Base-by-base conservation (phyloP, 2,888 invertebrate genomes). In the Noctua fimbriata region DNA sequence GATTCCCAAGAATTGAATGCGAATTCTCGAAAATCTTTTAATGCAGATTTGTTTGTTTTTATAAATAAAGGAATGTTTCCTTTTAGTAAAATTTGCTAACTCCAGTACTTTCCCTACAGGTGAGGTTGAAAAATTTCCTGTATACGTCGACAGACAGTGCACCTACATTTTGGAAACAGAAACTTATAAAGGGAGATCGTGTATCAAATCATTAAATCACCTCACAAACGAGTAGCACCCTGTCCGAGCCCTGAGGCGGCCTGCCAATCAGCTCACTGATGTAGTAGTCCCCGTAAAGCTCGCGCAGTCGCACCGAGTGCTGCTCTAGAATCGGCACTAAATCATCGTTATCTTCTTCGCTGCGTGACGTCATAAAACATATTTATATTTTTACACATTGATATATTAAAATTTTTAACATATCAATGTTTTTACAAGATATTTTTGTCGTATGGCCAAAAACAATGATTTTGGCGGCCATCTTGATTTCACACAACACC, bases 341-440 rank as follows among this genome's bases (percentile, higher is more conserved):
- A 88, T 98, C 98, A 87, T 98, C 98, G 89, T 98, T 98, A 89
- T 98, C 98, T 93, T 98, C 98, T 91, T 98, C 98, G 1, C 98
- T 98, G 81, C 0, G 36, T 63, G 12, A 81, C 21, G 24, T 16
- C 47, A 55, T 63, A 66, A 24, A 41, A 24, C 21, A 58, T 14
- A 36, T 65, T 60, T 16, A 60, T 28, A 28, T 58, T 7, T 60
- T 60, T 16, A 60, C n/a, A 28, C n/a, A n/a, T n/a, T n/a, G n/a
- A n/a, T n/a, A n/a, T n/a, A n/a, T n/a, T n/a, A n/a, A n/a, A n/a
- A n/a, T n/a, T n/a, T n/a, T n/a, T n/a, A 41, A 24, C 21, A 58
- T 14, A 36, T 65, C 28, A 7, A 60, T 28, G 16, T 58, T 7
- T 60, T 60, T 16, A 60, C n/a, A 28, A 60, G 16, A 28, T 28